Percentiles rank a stretch among this genome's conserved stretches.
Evolutionary conservation across 2,797 vertebrate species (phyloP).

Genomic region (Pitangus sulphuratus): DNA sequence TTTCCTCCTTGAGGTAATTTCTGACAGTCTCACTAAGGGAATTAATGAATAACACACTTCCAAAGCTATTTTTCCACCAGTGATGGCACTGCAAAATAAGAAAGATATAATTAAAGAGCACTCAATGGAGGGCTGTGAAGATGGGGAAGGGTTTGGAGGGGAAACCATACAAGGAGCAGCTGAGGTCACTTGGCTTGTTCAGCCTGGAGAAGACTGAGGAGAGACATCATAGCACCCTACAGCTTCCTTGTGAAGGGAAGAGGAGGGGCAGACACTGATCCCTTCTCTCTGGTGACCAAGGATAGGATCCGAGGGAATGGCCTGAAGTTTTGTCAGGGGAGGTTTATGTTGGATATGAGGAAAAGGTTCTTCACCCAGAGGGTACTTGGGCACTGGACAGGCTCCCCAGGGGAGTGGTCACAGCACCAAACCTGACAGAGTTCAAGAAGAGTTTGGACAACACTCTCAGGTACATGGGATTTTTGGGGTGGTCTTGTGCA

Average conservation of each 20-base stretch:
- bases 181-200: neutral
- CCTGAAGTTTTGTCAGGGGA: neutral
- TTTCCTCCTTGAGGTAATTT: neutral
- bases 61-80: neutral
- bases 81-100: accelerated
- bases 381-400: neutral
- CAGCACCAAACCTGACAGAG: neutral
- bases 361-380: neutral
- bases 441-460: neutral
- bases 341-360: neutral
- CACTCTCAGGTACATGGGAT: neutral
- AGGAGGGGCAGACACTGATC: neutral
- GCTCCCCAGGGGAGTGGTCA: neutral
- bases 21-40: neutral
- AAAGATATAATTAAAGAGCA: neutral
- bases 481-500: neutral
- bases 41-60: neutral
- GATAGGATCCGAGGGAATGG: neutral
- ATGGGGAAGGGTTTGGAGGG: neutral
- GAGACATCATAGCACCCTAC: neutral
- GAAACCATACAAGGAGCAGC: neutral
- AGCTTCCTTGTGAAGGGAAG: neutral
- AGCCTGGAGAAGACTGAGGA: neutral
- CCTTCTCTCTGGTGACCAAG: accelerated
- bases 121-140: no score